A percentile compares a stretch with the other conserved stretches of the same genome.
These are phyloP conservation scores for Equus przewalskii DNA, from an alignment of 2,113 vertebrate genomes.

Conservation along the genomic window DNA sequence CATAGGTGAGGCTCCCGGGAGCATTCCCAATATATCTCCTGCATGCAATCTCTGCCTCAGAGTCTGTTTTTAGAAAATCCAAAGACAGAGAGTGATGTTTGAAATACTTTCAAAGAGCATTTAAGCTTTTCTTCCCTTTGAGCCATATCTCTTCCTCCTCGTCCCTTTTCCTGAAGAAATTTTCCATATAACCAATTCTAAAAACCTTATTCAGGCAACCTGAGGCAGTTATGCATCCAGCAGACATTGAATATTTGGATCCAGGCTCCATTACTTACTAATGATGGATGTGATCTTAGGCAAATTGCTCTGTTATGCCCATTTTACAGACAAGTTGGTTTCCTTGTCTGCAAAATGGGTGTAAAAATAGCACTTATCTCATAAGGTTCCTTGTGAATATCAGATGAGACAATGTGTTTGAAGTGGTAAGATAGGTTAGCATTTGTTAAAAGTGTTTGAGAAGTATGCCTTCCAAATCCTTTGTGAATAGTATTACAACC, in stretches of 20 bases:
- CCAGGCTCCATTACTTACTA: background rate
- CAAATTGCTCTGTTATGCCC: background rate
- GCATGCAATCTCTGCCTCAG: background rate
- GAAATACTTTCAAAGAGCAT: background rate
- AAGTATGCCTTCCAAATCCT: background rate
- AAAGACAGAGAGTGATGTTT: too few species aligned
- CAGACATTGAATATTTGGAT: background rate
- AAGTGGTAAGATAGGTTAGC: too few species aligned
- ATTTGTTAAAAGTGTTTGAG: background rate
- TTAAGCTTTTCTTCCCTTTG: background rate
- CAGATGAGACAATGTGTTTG: background rate
- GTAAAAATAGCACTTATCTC: background rate
- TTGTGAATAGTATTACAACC: background rate
- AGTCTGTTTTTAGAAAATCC: background rate
- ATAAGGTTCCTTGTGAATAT: background rate
- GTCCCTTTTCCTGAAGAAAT: background rate
- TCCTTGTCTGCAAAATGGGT: background rate
- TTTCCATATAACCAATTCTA: background rate
- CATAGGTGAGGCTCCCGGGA: background rate
- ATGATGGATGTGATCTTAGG: background rate
- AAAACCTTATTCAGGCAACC: background rate
- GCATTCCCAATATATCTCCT: background rate
- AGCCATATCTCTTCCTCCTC: too few species aligned
- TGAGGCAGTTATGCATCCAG: background rate
- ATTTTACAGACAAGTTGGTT: background rate